Percentiles rank a stretch among this genome's conserved stretches.
phyloP scores from a whole-genome alignment of 2,888 invertebrate genomes.

The Xestia c-nigrum region DNA sequence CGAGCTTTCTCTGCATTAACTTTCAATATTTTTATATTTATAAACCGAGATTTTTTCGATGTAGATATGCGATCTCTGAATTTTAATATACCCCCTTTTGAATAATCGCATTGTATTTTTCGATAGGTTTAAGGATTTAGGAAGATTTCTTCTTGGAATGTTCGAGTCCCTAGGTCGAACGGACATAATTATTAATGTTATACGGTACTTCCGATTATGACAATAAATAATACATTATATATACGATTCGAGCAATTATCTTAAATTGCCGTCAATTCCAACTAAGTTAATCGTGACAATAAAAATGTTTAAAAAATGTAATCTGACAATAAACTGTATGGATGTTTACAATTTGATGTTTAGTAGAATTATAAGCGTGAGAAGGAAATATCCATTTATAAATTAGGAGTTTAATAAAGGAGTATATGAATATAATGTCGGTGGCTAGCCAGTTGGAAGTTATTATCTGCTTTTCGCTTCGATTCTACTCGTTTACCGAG shows the following conservation, averaged over 20 bases:
- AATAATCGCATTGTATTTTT: slow-evolving; percentile 86
- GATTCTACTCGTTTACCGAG: slow-evolving; percentile 53
- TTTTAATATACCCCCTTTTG: slow-evolving; percentile 80
- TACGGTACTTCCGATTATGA: slow-evolving; percentile 77
- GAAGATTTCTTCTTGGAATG: slow-evolving; percentile 70
- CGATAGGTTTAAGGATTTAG: slow-evolving; percentile 83
- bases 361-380: slow-evolving; percentile 76
- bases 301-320: slow-evolving; percentile 76
- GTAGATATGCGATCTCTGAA: slow-evolving; percentile 81
- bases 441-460: slow-evolving; percentile 61
- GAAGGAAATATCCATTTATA: slow-evolving; percentile 66
- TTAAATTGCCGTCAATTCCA: slow-evolving; percentile 83
- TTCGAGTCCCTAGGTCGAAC: slow-evolving; percentile 61
- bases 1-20: slow-evolving; percentile 81
- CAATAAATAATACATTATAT: slow-evolving; percentile 80
- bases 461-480: slow-evolving; percentile 70
- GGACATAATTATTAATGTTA: slow-evolving; percentile 57
- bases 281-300: slow-evolving; percentile 74
- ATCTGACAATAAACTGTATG: slow-evolving; percentile 80
- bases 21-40: slow-evolving; percentile 86
- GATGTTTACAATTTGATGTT: slow-evolving; percentile 82
- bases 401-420: slow-evolving; percentile 69
- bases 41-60: slow-evolving; percentile 77
- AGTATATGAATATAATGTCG: slow-evolving; percentile 60
- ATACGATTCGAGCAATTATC: slow-evolving; percentile 86